These are phyloP conservation scores for Dorcus parallelipipedus DNA, from an alignment of 2,888 invertebrate genomes.

Conservation along the genomic window DNA sequence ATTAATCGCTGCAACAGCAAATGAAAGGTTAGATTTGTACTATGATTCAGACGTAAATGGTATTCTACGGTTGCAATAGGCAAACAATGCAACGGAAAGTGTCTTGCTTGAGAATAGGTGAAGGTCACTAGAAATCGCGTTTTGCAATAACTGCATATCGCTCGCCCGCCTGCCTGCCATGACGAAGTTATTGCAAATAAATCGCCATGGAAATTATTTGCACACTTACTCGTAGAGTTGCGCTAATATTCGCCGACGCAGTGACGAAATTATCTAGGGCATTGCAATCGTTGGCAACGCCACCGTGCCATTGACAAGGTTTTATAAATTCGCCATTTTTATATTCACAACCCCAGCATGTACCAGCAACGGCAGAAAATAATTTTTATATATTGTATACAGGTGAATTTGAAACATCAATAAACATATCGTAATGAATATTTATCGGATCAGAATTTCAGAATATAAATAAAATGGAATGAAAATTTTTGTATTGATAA, in stretches of 20 bases:
- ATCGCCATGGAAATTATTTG: conserved; percentile 5
- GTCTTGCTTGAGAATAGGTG: conserved; percentile 22
- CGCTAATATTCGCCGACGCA: conserved; percentile 10
- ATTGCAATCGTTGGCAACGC: conserved; percentile 1
- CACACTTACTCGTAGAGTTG: conserved; percentile 7
- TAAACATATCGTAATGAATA: no score
- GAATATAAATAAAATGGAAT: no score
- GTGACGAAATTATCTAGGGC: conserved; percentile 13
- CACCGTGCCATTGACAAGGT: no score
- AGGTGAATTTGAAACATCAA: no score
- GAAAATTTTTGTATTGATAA: no score
- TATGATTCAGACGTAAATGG: not conserved
- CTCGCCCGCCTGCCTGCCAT: not conserved
- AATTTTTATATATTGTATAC: no score
- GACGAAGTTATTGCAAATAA: conserved; percentile 4
- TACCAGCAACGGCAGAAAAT: no score
- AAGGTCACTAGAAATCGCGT: conserved; percentile 20
- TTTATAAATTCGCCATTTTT: no score
- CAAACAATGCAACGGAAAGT: conserved; percentile 20
- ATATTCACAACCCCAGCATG: no score
- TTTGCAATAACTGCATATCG: conserved; percentile 19
- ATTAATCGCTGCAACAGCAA: not conserved
- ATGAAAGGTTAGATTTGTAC: not conserved
- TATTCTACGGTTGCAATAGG: not conserved
- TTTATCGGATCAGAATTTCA: no score